A percentile compares a stretch with the other conserved stretches of the same genome.
These are phyloP conservation scores for Crossocerus cetratus DNA, from an alignment of 2,888 invertebrate genomes.

Conservation along the genomic window DNA sequence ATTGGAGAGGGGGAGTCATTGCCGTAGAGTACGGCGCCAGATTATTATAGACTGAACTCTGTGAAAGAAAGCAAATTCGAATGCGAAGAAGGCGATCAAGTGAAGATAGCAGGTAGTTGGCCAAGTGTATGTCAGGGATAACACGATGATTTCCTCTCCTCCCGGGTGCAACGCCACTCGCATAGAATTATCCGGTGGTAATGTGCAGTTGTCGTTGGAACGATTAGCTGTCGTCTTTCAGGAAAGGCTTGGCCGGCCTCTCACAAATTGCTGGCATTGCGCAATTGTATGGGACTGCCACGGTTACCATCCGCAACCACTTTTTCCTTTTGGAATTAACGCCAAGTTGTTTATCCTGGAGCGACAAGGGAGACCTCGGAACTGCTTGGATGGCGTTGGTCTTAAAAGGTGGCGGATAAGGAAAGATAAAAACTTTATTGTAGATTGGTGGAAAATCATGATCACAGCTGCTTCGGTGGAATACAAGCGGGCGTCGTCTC, in stretches of 20 bases:
- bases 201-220: slow-evolving; percentile 60
- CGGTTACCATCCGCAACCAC: background rate
- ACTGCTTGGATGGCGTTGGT: background rate
- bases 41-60: slow-evolving; percentile 50
- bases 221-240: slow-evolving; percentile 58
- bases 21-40: slow-evolving; percentile 4
- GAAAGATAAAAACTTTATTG: slow-evolving; percentile 23
- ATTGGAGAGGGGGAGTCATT: background rate
- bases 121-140: slow-evolving; percentile 40
- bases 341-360: background rate
- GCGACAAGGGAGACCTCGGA: no score
- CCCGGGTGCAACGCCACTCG: slow-evolving; percentile 56
- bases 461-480: slow-evolving; percentile 5
- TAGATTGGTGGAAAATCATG: slow-evolving; percentile 11
- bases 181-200: slow-evolving; percentile 62
- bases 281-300: slow-evolving; percentile 38
- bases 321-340: slow-evolving; percentile 1
- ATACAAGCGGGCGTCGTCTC: slow-evolving; percentile 60
- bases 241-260: slow-evolving; percentile 19
- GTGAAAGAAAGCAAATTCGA: slow-evolving; percentile 22
- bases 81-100: slow-evolving; percentile 6
- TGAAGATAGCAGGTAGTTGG: slow-evolving; percentile 18
- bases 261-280: slow-evolving; percentile 55
- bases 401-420: background rate
- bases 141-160: slow-evolving; percentile 46